Evolutionary conservation across 2,888 invertebrate species (phyloP), one percentile per base, ranked within the genome.

Genomic region (Euclidia mi): DNA sequence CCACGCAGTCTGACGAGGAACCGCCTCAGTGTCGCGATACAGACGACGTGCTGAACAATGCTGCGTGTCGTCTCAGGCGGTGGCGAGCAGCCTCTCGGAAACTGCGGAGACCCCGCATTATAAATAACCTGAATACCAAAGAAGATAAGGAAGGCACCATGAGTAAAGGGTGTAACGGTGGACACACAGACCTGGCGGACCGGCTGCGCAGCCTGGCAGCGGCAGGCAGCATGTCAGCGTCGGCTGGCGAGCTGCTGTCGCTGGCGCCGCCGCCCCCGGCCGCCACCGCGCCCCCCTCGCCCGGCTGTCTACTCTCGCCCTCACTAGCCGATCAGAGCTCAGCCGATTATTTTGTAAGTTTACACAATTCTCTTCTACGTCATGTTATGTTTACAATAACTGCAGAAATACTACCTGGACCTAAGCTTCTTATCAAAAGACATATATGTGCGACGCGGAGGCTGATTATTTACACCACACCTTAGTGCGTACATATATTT

Each of bases 81-180:
- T 94, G 95, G 88, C 92, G 94, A 31, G 95, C 95, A 40, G 91
- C 95, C 2, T 92, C 95, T 11, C 85, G 95, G 41, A 94, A 95
- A 71, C 84, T 95, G 29, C 90, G 94, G 0, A 91, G 86, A 69
- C 95, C 84, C 65, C 83, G 88, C 70, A 95, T 87, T 32, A 95
- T 95, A 44, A 94, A 95, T 76, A 95, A 95, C 63, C 85, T 94
- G 51, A 88, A 86, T 69, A 84, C 86, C 2, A 81, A 78, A 35
- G 88, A 85, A 25, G 87, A 87, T 37, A 86, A 87, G 53, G 86
- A 87, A 1, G 77, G 84, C 11, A 79, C 78, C 44, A 59, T 67
- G 4, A 76, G 71, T 42, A 87, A 85, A 52, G 72, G 69, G 12
- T 76, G 79, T 56, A 82, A 79, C 44, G 79, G 80, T 12, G 92